A percentile compares a stretch with the other conserved stretches of the same genome.
Evolutionary conservation across 2,113 vertebrate species (phyloP).

Genomic region (Acanthochromis polyacanthus): DNA sequence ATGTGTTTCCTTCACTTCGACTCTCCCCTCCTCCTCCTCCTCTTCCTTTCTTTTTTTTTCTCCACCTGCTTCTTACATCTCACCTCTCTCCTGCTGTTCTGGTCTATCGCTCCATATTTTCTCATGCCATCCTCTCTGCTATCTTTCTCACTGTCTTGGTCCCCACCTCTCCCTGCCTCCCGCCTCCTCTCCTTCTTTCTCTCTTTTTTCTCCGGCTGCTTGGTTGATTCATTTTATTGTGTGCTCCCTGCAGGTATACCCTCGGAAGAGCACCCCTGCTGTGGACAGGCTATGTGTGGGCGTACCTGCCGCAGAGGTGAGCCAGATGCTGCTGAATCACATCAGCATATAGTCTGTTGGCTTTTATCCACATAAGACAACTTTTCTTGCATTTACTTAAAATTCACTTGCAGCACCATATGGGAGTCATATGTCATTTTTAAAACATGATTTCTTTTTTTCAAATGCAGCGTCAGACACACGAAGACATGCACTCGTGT

Average conservation of each 20-base stretch:
- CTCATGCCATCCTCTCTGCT: constrained; percentile 52
- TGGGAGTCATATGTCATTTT: not conserved
- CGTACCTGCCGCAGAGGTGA: constrained; percentile 96
- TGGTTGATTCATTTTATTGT: constrained; percentile 72
- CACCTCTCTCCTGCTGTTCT: constrained; percentile 59
- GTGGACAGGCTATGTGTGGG: constrained; percentile 96
- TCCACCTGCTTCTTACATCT: constrained; percentile 55
- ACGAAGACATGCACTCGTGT: too few relatives aligned
- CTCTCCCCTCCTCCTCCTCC: constrained; percentile 3
- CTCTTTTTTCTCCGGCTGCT: constrained; percentile 23
- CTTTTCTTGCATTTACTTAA: constrained; percentile 1
- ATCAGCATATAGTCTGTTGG: constrained; percentile 26
- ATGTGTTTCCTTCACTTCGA: constrained; percentile 41
- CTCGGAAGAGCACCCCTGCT: constrained; percentile 92
- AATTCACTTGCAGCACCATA: not conserved
- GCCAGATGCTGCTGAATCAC: constrained; percentile 50
- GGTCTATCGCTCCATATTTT: constrained; percentile 63
- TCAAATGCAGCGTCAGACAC: too few relatives aligned
- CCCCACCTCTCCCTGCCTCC: constrained; percentile 35
- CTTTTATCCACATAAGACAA: not conserved
- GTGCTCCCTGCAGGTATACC: constrained; percentile 89
- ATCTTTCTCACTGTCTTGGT: constrained; percentile 53
- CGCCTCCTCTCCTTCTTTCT: constrained; percentile 24
- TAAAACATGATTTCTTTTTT: too few relatives aligned
- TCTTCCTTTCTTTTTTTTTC: not conserved